phyloP scores from a whole-genome alignment of 2,888 invertebrate species.

The Alsophila aescularia region DNA sequence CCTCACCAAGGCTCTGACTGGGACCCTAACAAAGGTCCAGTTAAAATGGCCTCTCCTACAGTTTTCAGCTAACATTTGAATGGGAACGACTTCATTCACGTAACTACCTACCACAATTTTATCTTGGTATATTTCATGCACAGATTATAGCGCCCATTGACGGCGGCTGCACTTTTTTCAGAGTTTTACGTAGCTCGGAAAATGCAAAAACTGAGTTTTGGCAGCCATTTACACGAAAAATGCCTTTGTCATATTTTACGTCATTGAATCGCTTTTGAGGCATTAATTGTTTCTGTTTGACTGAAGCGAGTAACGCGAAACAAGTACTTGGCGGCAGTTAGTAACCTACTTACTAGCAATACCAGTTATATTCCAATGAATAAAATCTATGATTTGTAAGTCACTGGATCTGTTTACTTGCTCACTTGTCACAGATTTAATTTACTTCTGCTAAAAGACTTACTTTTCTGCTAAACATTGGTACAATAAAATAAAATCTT shows the following conservation, averaged over 20 bases:
- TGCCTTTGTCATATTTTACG: not conserved
- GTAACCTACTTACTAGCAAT: too few relatives aligned
- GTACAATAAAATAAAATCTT: too few relatives aligned
- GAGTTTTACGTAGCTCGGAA: slow-evolving; percentile 7
- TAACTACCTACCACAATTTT: slow-evolving; percentile 70
- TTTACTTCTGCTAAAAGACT: too few relatives aligned
- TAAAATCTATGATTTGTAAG: too few relatives aligned
- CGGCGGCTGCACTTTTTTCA: slow-evolving; percentile 39
- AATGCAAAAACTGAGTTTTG: slow-evolving; percentile 22
- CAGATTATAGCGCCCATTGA: slow-evolving; percentile 53
- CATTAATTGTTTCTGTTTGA: not conserved
- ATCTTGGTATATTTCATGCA: slow-evolving; percentile 68
- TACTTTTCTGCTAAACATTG: too few relatives aligned
- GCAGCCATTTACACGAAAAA: slow-evolving; percentile 11
- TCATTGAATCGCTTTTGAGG: slow-evolving; percentile 7
- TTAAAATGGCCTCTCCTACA: slow-evolving; percentile 62
- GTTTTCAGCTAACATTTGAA: slow-evolving; percentile 76
- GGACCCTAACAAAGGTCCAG: slow-evolving; percentile 57
- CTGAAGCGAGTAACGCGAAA: not conserved
- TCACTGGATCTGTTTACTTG: too few relatives aligned
- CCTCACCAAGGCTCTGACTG: slow-evolving; percentile 27
- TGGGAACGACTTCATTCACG: slow-evolving; percentile 77
- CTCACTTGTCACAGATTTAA: too few relatives aligned
- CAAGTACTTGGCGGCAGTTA: too few relatives aligned
- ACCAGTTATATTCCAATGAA: too few relatives aligned